A percentile compares a stretch with the other conserved stretches of the same genome.
phyloP scores from a whole-genome alignment of 2,888 invertebrate genomes.

The Drosophila phalerata region DNA sequence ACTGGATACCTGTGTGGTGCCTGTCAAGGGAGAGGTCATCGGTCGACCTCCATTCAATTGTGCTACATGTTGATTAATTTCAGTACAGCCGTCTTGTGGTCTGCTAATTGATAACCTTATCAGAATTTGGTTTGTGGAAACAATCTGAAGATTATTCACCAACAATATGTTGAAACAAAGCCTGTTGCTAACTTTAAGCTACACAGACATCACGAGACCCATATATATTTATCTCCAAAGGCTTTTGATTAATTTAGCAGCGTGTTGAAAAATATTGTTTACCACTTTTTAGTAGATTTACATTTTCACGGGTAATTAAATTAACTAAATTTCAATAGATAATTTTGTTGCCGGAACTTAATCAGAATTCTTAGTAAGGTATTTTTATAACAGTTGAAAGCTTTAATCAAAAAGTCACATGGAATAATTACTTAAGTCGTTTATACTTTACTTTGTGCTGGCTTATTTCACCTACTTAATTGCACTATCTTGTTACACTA shows the following conservation, averaged over 20 bases:
- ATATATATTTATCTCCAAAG: background rate
- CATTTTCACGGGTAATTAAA: too few species aligned
- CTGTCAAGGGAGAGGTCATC: constrained; percentile 26
- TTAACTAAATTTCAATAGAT: too few species aligned
- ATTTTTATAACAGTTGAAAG: too few species aligned
- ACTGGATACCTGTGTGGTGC: constrained; percentile 29
- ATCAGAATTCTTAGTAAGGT: too few species aligned
- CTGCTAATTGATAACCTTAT: constrained; percentile 40
- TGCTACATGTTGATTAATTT: constrained; percentile 4
- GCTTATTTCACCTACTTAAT: too few species aligned
- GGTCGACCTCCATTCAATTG: constrained; percentile 36
- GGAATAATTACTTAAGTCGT: too few species aligned
- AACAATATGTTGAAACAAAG: constrained; percentile 15
- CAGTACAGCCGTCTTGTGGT: constrained; percentile 12
- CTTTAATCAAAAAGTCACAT: too few species aligned
- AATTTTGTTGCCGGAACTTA: too few species aligned
- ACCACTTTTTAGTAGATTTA: background rate
- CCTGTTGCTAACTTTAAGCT: constrained; percentile 2
- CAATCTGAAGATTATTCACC: constrained; percentile 4
- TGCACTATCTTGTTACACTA: background rate
- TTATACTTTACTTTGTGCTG: too few species aligned
- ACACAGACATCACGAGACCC: background rate
- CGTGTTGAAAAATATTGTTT: background rate
- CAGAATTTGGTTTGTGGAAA: constrained; percentile 15
- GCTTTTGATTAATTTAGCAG: background rate